Conservation (phyloP, 2,113 vertebrate species). For the Hipposideros armiger region DNA sequence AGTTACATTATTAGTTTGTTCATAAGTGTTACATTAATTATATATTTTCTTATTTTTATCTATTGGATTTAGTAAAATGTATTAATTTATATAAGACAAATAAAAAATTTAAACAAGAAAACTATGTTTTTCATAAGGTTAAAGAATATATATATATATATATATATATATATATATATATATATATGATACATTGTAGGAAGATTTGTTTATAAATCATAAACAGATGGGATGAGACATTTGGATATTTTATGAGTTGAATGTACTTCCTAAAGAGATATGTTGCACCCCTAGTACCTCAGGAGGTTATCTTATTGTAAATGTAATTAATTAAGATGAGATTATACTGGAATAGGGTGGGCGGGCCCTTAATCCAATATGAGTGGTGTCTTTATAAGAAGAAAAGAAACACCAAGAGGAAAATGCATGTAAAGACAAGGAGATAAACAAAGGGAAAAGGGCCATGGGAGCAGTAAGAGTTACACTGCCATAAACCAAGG, state of each 20-base stretch:
- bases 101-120: neutral
- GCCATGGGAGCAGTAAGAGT: accelerated
- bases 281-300: neutral
- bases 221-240: neutral
- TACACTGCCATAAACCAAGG: neutral
- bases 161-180: neutral
- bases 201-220: neutral
- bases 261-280: neutral
- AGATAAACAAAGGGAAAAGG: neutral
- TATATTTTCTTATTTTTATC: neutral
- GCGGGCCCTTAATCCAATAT: neutral
- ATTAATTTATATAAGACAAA: neutral
- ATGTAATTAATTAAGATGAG: neutral
- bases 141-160: neutral
- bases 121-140: neutral
- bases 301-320: neutral
- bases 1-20: neutral
- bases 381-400: neutral
- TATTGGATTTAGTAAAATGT: neutral
- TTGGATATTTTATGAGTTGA: too few relatives aligned
- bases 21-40: neutral
- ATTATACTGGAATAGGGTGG: neutral
- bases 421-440: neutral
- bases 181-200: neutral
- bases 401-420: neutral